These are phyloP conservation scores for Plectrocnemia conspersa DNA, from an alignment of 1,140 invertebrate species.

Conservation along the genomic window DNA sequence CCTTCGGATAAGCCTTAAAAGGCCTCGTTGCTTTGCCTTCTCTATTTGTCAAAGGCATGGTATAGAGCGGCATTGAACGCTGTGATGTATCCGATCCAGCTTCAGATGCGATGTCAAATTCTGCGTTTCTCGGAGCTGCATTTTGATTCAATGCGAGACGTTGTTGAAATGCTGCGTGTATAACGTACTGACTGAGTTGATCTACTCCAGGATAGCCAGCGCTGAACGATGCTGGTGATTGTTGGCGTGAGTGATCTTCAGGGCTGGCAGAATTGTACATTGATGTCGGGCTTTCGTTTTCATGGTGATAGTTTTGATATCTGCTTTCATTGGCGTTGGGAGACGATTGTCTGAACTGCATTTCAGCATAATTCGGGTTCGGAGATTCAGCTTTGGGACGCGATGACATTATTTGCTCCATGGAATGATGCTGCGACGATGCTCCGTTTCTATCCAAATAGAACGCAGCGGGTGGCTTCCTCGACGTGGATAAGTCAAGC, in stretches of 20 bases:
- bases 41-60: constrained; percentile 30
- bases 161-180: constrained; percentile 27
- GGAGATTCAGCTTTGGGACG: constrained; percentile 43
- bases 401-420: too few species aligned
- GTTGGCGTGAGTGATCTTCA: too few species aligned
- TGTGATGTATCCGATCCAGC: constrained; percentile 17
- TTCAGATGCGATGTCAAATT: constrained; percentile 25
- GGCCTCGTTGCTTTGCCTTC: constrained; percentile 51
- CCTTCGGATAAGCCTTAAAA: constrained; percentile 69
- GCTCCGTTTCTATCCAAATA: constrained; percentile 37
- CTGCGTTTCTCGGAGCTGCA: constrained; percentile 7
- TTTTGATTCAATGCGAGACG: constrained; percentile 4
- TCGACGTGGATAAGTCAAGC: constrained; percentile 42
- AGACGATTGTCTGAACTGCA: constrained; percentile 14
- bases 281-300: too few species aligned
- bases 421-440: too few species aligned
- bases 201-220: constrained; percentile 29
- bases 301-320: background rate
- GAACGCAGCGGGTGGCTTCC: too few species aligned
- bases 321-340: background rate
- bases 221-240: too few species aligned
- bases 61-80: constrained; percentile 21
- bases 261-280: too few species aligned
- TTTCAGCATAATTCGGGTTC: constrained; percentile 39
- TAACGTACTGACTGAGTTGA: constrained; percentile 36